phyloP scores from a whole-genome alignment of 2,888 invertebrate species.

The Prenolepis imparis region DNA sequence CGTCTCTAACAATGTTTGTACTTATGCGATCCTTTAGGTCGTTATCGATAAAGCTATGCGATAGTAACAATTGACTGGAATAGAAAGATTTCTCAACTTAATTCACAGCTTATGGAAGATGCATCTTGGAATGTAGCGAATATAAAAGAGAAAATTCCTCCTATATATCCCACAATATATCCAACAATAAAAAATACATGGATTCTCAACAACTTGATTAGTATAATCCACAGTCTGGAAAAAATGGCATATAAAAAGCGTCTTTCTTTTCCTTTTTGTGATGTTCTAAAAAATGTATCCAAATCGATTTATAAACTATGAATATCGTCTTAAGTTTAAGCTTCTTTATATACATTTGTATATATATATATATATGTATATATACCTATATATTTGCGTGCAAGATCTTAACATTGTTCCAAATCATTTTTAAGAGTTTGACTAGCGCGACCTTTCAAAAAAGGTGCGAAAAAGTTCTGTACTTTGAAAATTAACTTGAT shows the following conservation, averaged over 20 bases:
- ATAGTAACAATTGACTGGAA: conserved; percentile 65
- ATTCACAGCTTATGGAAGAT: conserved; percentile 69
- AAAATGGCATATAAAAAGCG: conserved; percentile 72
- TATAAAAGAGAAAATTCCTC: conserved; percentile 57
- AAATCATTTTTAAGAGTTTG: conserved; percentile 58
- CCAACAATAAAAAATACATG: conserved; percentile 22
- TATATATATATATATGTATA: conserved; percentile 42
- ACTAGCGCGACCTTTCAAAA: conserved; percentile 68
- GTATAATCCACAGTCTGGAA: conserved; percentile 65
- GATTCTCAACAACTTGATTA: conserved; percentile 59
- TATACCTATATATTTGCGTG: conserved; percentile 55
- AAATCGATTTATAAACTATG: conserved; percentile 61
- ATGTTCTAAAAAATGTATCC: conserved; percentile 67
- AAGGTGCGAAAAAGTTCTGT: conserved; percentile 63
- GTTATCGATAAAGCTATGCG: conserved; percentile 60
- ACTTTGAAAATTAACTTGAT: conserved; percentile 64
- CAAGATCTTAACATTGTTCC: conserved; percentile 39
- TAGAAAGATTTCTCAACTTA: conserved; percentile 71
- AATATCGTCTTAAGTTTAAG: conserved; percentile 49
- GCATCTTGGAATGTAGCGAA: conserved; percentile 68
- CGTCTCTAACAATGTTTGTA: conserved; percentile 75
- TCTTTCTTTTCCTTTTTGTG: conserved; percentile 59
- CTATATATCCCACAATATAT: conserved; percentile 49
- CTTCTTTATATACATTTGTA: conserved; percentile 45
- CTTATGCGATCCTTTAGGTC: conserved; percentile 74